Conservation (phyloP, 2,113 vertebrate genomes). For the Scartelaos histophorus region DNA sequence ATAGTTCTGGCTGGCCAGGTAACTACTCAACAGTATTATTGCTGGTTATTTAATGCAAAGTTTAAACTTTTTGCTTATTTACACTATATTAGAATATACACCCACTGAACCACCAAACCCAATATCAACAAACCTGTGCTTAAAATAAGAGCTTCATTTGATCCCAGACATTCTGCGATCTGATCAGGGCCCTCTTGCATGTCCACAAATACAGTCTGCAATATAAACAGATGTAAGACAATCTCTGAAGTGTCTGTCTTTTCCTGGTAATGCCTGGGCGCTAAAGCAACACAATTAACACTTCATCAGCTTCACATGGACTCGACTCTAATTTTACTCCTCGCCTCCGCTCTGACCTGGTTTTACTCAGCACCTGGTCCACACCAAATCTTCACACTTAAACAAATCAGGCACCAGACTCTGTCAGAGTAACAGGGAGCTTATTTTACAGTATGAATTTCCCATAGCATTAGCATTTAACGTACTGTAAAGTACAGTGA, state of each 20-base stretch:
- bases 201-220: constrained; percentile 5
- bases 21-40: too few relatives aligned
- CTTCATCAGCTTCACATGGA: constrained; percentile 28
- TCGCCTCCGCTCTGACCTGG: constrained; percentile 18
- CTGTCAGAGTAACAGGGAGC: neutral
- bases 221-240: constrained; percentile 30
- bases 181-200: neutral
- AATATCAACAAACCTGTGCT: neutral
- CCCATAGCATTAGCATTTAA: neutral
- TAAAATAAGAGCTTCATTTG: neutral
- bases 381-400: constrained; percentile 22
- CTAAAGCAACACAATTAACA: constrained; percentile 38
- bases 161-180: neutral
- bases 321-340: constrained; percentile 35
- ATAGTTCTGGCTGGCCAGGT: too few relatives aligned
- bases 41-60: too few relatives aligned
- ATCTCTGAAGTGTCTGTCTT: constrained; percentile 7
- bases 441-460: neutral
- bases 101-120: neutral
- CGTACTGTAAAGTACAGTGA: neutral
- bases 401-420: neutral
- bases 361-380: constrained; percentile 20
- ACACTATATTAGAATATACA: neutral
- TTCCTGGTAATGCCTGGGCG: constrained; percentile 17
- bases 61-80: neutral